Evolutionary conservation across 2,113 vertebrate species (phyloP).

Genomic region (Bubalus kerabau): DNA sequence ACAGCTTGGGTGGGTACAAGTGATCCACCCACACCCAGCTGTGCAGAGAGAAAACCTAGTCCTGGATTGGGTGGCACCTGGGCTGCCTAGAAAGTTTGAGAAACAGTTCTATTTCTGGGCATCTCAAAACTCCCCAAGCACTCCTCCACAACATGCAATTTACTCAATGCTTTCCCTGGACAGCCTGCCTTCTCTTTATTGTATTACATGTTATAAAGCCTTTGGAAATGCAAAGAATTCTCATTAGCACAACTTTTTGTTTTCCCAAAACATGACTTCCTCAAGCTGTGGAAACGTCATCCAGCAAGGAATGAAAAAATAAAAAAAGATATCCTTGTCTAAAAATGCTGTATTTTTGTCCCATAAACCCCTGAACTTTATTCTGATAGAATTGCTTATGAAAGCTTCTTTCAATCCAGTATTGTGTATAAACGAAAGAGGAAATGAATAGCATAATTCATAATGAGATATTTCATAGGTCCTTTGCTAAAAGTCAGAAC

Average conservation of each 20-base stretch:
- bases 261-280: slow-evolving; percentile 2
- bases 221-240: slow-evolving; percentile 13
- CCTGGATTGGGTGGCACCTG: slow-evolving; percentile 63
- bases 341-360: background rate
- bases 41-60: slow-evolving; percentile 59
- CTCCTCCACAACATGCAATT: slow-evolving; percentile 55
- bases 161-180: slow-evolving; percentile 18
- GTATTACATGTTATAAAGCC: slow-evolving; percentile 9
- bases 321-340: background rate
- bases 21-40: slow-evolving; percentile 68
- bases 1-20: slow-evolving; percentile 51
- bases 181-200: slow-evolving; percentile 16
- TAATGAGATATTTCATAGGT: background rate
- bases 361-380: background rate
- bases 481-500: slow-evolving; percentile 40
- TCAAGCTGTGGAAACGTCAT: background rate
- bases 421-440: slow-evolving; percentile 22
- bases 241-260: slow-evolving; percentile 19
- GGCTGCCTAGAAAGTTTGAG: slow-evolving; percentile 62
- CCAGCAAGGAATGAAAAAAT: background rate
- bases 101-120: slow-evolving; percentile 58
- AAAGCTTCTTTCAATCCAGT: slow-evolving; percentile 45
- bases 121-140: slow-evolving; percentile 31
- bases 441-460: slow-evolving; percentile 37
- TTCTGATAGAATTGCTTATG: background rate